phyloP scores from a whole-genome alignment of 2,797 vertebrate species.

The Poeciliopsis presidionis region DNA sequence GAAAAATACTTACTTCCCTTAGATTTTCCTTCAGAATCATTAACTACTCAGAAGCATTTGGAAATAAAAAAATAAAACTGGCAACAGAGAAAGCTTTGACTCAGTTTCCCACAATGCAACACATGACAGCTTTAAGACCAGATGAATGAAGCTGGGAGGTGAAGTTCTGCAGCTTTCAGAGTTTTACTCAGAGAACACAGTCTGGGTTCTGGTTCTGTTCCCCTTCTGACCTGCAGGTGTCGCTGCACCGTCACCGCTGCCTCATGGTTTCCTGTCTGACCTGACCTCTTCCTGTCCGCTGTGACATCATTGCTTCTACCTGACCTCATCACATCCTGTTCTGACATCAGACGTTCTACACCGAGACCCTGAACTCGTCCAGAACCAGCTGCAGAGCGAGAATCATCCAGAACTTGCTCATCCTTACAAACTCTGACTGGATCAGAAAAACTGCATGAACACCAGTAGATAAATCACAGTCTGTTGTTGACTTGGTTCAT shows the following conservation, averaged over 20 bases:
- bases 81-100: neutral
- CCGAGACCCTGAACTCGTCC: neutral
- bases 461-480: neutral
- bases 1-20: neutral
- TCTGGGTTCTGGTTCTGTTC: neutral
- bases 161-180: neutral
- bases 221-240: slow-evolving; percentile 20
- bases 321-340: slow-evolving; percentile 53
- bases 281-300: slow-evolving; percentile 52
- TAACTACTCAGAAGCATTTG: neutral
- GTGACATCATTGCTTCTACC: slow-evolving; percentile 54
- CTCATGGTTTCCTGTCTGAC: slow-evolving; percentile 38
- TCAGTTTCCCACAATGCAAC: neutral
- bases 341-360: slow-evolving; percentile 25
- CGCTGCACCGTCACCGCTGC: neutral
- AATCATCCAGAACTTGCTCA: neutral
- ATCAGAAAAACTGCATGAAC: neutral
- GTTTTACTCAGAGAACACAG: neutral
- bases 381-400: neutral
- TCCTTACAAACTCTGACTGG: neutral
- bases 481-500: neutral
- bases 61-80: neutral
- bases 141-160: neutral
- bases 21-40: neutral
- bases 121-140: neutral